Percentiles rank a stretch among this genome's conserved stretches.
These are phyloP conservation scores for Sebastes dallii DNA, from an alignment of 2,797 vertebrate species.

Conservation along the genomic window DNA sequence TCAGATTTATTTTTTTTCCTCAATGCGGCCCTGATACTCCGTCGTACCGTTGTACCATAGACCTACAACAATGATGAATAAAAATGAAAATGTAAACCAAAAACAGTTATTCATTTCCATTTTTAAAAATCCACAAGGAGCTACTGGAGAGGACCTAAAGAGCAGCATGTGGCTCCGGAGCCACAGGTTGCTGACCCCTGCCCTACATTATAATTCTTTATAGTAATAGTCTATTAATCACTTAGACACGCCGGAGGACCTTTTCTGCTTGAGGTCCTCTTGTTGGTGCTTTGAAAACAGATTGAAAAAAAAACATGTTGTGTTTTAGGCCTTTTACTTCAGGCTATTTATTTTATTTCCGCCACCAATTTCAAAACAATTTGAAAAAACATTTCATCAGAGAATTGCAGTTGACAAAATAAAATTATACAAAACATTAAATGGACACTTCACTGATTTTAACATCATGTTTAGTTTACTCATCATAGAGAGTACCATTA, in stretches of 20 bases:
- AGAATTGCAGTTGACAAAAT: conserved; percentile 6
- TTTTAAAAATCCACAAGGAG: no score
- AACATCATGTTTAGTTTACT: conserved; percentile 9
- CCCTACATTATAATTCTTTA: background rate
- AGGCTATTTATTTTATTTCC: conserved; percentile 12
- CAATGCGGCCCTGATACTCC: no score
- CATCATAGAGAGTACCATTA: conserved; percentile 37
- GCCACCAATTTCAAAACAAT: background rate
- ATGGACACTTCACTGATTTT: background rate
- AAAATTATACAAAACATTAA: background rate
- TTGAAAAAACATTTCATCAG: background rate
- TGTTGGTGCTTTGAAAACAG: background rate
- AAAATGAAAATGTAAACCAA: no score
- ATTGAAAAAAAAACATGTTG: background rate
- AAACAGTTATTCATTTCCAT: no score
- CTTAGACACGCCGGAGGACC: background rate
- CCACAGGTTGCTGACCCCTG: no score
- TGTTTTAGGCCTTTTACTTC: background rate
- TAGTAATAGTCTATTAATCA: background rate
- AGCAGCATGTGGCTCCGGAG: no score
- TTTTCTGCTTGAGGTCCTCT: background rate
- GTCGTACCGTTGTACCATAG: no score
- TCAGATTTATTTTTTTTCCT: no score
- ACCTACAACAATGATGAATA: no score
- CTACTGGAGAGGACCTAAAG: no score